Conservation (phyloP, 1,140 invertebrate genomes). For the Formica selysi region DNA sequence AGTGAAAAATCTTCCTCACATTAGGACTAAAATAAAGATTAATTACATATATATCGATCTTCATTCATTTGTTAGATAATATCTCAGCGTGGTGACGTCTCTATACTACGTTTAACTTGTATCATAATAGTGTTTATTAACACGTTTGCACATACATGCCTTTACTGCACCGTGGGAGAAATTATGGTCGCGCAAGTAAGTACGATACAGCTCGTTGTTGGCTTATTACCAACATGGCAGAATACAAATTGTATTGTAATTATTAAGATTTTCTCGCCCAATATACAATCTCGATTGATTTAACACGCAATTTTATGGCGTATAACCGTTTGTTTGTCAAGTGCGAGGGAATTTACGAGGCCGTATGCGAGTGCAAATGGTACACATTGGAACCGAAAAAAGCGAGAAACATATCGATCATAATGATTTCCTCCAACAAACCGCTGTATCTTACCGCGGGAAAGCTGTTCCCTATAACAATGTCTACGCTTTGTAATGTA, state of each 20-base stretch:
- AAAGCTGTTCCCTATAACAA: constrained; percentile 58
- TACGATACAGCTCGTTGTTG: not conserved
- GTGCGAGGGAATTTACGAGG: constrained; percentile 28
- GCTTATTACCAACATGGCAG: not conserved
- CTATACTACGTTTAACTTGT: not conserved
- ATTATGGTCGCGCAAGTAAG: constrained; percentile 29
- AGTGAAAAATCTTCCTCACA: no score
- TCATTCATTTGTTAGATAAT: not conserved
- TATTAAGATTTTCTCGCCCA: no score
- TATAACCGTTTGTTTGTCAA: not conserved
- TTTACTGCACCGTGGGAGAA: constrained; percentile 45
- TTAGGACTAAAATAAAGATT: no score
- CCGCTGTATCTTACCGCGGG: constrained; percentile 40
- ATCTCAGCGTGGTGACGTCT: not conserved
- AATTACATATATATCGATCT: no score
- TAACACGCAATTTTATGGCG: no score
- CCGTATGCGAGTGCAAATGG: constrained; percentile 41
- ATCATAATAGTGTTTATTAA: not conserved
- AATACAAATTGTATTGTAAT: not conserved
- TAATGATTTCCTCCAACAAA: constrained; percentile 45
- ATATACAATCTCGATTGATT: not conserved
- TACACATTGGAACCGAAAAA: not conserved
- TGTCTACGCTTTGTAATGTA: constrained; percentile 54
- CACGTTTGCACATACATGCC: constrained; percentile 11
- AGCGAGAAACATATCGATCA: constrained; percentile 31